Evolutionary conservation across 53 echinoderm and acorn worm species (phyloP).

Genomic region (Stichopus horrens): DNA sequence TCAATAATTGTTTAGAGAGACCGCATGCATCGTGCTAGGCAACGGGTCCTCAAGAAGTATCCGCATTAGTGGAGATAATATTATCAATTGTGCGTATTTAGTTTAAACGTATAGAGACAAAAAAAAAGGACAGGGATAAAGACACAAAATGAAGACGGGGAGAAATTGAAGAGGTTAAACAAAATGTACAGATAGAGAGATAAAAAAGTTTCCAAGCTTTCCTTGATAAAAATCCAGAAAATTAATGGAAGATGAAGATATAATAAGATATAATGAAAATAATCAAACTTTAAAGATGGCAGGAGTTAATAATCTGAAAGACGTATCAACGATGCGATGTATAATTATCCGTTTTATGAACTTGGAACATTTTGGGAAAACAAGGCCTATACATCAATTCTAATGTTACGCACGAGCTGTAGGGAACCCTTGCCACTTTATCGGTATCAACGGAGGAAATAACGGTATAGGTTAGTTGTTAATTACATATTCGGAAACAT

Average conservation of each 20-base stretch:
- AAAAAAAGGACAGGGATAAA: not conserved
- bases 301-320: too few relatives aligned
- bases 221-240: not conserved
- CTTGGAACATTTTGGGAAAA: too few relatives aligned
- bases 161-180: too few relatives aligned
- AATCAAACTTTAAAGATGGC: not conserved
- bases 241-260: not conserved
- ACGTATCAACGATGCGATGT: too few relatives aligned
- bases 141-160: too few relatives aligned
- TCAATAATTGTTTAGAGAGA: constrained; percentile 1
- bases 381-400: too few relatives aligned
- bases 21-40: constrained; percentile 9
- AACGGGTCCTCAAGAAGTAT: constrained; percentile 9
- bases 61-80: constrained; percentile 21
- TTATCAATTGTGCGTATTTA: constrained; percentile 31
- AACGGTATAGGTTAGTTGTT: too few relatives aligned
- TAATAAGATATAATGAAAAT: not conserved
- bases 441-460: too few relatives aligned
- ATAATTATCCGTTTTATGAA: too few relatives aligned
- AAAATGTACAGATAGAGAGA: not conserved
- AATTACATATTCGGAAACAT: too few relatives aligned
- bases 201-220: not conserved
- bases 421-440: too few relatives aligned
- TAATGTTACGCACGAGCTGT: too few relatives aligned
- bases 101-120: not conserved